Base-by-base conservation (phyloP, 2,113 vertebrate species). In the Chloropsis cyanopogon region DNA sequence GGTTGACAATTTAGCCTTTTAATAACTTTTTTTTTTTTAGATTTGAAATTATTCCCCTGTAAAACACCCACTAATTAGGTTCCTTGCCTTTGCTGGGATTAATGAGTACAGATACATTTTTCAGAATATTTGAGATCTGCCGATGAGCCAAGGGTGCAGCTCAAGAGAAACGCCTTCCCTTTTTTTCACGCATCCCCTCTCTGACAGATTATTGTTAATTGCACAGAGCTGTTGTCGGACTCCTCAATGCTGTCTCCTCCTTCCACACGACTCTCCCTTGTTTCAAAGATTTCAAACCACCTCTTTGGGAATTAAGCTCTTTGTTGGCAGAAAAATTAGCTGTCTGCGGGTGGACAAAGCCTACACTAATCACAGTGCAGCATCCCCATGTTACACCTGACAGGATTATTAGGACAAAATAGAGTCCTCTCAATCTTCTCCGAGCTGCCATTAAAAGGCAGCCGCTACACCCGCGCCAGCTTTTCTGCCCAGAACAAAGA, bases 251-350 rank as follows among this genome's bases (percentile, higher is more conserved):
- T 42, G 53, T 95, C 97, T 96, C 93, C 96, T 97, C 93, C 97
- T 96, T 95, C 85, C 46, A 63, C 18, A 26, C 54, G 50, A 86
- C 81, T 96, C 94, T 96, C 92, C 59, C 93, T 97, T 96, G 88
- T 97, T 97, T 97, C 77, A 70, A 80, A 86, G 90, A 96, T 95
- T 98, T 97, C 91, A 97, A 85, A 92, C 93, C 94, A 92, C 68
- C 82, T 97, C 95, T 91, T 61, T 93, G 92, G 96, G 96, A 98
- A 97, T 66, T 96, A 92, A 87, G 66, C 75, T 96, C 83, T 98
- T 97, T 96, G 95, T 97, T 49, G 65, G 80, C 86, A 97, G 97
- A 98, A 98, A 98, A 97, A 97, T 97, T 97, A 98, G 92, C 97
- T 97, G 94, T 97, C 97, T 84, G 66, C 14, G 4, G 73, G 42